Conservation (phyloP, 2,113 vertebrate genomes). For the Tachycineta bicolor region DNA sequence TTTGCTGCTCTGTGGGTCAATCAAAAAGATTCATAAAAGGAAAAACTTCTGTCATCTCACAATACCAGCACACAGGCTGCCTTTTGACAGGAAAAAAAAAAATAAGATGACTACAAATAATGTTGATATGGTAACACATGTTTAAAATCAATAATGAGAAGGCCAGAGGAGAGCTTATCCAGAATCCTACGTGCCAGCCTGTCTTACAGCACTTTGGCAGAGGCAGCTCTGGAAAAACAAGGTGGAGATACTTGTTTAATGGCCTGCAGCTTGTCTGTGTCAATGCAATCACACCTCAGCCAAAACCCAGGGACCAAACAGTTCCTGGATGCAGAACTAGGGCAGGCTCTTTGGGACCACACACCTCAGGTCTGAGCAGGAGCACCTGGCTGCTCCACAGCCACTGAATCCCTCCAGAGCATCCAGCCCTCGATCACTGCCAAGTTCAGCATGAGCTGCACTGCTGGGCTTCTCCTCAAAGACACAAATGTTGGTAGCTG, state of each 20-base stretch:
- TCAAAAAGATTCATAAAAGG: slow-evolving; percentile 3
- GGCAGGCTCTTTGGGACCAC: not conserved
- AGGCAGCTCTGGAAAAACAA: not conserved
- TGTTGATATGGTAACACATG: not conserved
- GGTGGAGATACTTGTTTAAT: not conserved
- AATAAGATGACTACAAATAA: not conserved
- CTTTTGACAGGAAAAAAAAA: not conserved
- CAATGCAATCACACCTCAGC: not conserved
- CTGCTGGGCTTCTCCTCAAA: not conserved
- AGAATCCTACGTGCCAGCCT: not conserved
- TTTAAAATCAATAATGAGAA: slow-evolving; percentile 32
- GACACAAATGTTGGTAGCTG: not conserved
- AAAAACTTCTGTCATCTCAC: slow-evolving; percentile 24
- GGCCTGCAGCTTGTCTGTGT: not conserved
- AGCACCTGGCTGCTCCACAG: not conserved
- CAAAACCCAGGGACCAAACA: not conserved
- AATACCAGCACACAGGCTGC: not conserved
- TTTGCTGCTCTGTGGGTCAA: not conserved
- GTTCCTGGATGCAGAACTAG: rapidly evolving
- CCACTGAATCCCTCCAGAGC: not conserved
- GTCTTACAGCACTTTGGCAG: not conserved
- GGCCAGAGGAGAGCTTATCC: not conserved
- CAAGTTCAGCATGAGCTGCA: rapidly evolving
- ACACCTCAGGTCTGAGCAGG: rapidly evolving
- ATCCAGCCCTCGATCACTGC: not conserved